Base-by-base conservation (phyloP, 2,113 vertebrate genomes). In the Elephantulus edwardii region DNA sequence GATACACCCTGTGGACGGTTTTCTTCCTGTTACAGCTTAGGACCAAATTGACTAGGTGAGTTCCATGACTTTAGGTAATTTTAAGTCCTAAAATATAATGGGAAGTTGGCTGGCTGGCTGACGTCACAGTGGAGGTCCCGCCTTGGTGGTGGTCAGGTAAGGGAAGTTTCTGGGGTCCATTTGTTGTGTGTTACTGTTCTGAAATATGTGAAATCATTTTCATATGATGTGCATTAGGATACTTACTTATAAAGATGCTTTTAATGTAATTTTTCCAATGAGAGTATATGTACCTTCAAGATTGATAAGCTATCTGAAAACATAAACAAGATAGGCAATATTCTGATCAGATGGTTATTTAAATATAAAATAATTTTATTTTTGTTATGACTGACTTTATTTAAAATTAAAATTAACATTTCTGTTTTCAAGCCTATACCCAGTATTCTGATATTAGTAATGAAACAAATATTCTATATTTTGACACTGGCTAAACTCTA, bases 311-410 rank as follows among this genome's bases (percentile, higher is more conserved):
- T 83, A 50, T 16, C 70, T 71, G 35, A n/a, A 83, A 88, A 88
- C 16, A 64, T 2, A 28, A 80, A 46, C 28, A n/a, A 71, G 19
- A 16, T n/a, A 64, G 26, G 10, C 44, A 72, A 38, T 38, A 46
- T 50, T 40, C 28, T 68, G 54, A 44, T 33, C 8, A 60, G 19
- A 50, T 54, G 6, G 6, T 40, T 42, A 54, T 72, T 88, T 90
- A 77, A 56, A 81, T 77, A 66, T 88, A 16, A 28, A 77, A 26
- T 88, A 3, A 72, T 88, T 92, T 90, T 30, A 26, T 52, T 33
- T 85, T 88, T 26, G 5, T 71, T 85, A 22, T 26, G 48, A 83
- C 24, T 44, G 2, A 19, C 22, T 80, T 85, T 91, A n/a, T 72
- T 26, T 52, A 54, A 64, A 86, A 48, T 66, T 6, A 38, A 56